These are phyloP conservation scores for Bos javanicus DNA, from an alignment of 2,113 vertebrate genomes.

Conservation along the genomic window DNA sequence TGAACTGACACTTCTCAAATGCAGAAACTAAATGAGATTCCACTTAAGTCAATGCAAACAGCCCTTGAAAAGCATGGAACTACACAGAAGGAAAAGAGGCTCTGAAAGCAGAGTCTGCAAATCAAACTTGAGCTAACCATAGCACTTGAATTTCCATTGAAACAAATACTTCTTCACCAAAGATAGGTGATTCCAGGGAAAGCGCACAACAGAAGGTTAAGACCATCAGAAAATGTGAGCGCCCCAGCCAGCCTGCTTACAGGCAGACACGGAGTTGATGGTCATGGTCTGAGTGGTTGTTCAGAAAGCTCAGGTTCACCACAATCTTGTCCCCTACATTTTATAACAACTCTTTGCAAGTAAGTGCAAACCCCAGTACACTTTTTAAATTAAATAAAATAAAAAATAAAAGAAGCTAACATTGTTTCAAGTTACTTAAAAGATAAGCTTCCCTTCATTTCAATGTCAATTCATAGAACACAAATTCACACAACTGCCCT, in stretches of 20 bases:
- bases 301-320: not conserved
- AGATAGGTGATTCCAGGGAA: not conserved
- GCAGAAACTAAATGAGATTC: not conserved
- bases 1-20: not conserved
- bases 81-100: not conserved
- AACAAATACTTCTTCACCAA: not conserved
- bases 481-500: too few species aligned
- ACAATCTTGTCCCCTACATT: not conserved
- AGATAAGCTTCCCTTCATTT: not conserved
- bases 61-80: not conserved
- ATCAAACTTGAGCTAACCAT: not conserved
- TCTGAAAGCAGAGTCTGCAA: not conserved
- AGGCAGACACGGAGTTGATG: not conserved
- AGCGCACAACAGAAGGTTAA: not conserved
- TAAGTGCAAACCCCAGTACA: not conserved
- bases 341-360: not conserved
- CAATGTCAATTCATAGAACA: not conserved
- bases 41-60: too few species aligned
- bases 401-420: not conserved
- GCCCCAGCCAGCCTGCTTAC: too few species aligned
- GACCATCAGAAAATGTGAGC: fast-evolving
- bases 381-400: not conserved
- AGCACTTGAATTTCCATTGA: not conserved
- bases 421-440: not conserved
- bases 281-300: not conserved